phyloP scores from a whole-genome alignment of 2,113 vertebrate genomes.

The Otus sunia region DNA sequence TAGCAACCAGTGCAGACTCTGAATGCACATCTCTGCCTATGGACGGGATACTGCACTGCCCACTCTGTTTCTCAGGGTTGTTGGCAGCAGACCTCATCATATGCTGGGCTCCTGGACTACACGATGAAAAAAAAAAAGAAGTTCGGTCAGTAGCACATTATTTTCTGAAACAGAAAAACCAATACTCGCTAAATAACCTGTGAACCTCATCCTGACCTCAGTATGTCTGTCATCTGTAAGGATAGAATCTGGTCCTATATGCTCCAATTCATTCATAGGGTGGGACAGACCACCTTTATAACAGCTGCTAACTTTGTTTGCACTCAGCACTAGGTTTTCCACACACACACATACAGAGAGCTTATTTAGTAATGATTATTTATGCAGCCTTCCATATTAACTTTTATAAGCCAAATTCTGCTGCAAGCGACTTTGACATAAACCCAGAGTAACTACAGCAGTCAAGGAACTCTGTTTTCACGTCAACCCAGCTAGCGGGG shows the following conservation, averaged over 20 bases:
- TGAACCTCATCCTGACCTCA: neutral
- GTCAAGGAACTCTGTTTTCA: neutral
- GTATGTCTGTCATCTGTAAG: neutral
- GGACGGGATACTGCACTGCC: neutral
- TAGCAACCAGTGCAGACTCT: neutral
- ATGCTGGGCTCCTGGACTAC: neutral
- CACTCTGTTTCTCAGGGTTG: neutral
- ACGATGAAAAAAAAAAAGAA: neutral
- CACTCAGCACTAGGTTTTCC: neutral
- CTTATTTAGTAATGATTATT: neutral
- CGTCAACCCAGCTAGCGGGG: neutral
- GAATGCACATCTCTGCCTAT: neutral
- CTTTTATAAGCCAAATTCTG: neutral
- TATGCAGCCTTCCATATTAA: neutral
- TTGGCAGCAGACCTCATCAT: fast-evolving
- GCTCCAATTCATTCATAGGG: neutral
- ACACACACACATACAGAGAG: neutral
- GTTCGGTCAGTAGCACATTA: neutral
- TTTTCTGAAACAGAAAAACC: neutral
- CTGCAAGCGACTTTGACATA: neutral
- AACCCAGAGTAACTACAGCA: neutral
- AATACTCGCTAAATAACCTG: fast-evolving
- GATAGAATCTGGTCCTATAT: fast-evolving
- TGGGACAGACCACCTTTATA: neutral
- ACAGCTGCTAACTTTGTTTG: neutral